Evolutionary conservation across 2,113 vertebrate genomes (phyloP).

Genomic region (Neotragus moschatus): DNA sequence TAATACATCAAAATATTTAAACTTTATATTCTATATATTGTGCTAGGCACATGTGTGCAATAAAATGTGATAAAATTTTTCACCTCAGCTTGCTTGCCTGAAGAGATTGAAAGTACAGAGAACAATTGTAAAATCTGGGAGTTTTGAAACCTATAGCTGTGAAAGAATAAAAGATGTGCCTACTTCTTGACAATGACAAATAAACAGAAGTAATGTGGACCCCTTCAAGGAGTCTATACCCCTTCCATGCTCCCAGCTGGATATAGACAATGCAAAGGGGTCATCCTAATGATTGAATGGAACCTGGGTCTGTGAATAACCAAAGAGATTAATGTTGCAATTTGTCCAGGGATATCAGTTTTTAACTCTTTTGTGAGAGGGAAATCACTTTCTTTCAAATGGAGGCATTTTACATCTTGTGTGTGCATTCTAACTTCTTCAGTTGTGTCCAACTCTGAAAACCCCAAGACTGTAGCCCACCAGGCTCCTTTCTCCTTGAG

Average conservation of each 20-base stretch:
- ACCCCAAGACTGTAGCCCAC: background rate
- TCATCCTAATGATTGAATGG: background rate
- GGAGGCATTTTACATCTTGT: background rate
- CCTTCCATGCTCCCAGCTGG: background rate
- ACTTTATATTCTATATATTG: background rate
- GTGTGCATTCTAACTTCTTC: background rate
- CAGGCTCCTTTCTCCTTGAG: background rate
- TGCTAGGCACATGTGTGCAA: too few relatives aligned
- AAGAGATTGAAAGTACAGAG: background rate
- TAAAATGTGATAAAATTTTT: background rate
- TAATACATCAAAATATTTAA: background rate
- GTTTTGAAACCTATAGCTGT: background rate
- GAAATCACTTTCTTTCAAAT: background rate
- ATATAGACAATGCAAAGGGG: background rate
- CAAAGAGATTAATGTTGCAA: background rate
- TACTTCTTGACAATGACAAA: background rate
- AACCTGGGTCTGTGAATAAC: background rate
- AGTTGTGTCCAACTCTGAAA: background rate
- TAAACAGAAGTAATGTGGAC: background rate
- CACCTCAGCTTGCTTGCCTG: background rate
- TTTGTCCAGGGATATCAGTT: background rate
- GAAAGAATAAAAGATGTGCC: background rate
- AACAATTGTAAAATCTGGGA: background rate
- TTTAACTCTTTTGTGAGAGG: background rate
- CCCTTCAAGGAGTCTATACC: too few relatives aligned